A percentile compares a stretch with the other conserved stretches of the same genome.
Conservation (phyloP, 1,140 invertebrate genomes). For the Neotoxoptera formosana region DNA sequence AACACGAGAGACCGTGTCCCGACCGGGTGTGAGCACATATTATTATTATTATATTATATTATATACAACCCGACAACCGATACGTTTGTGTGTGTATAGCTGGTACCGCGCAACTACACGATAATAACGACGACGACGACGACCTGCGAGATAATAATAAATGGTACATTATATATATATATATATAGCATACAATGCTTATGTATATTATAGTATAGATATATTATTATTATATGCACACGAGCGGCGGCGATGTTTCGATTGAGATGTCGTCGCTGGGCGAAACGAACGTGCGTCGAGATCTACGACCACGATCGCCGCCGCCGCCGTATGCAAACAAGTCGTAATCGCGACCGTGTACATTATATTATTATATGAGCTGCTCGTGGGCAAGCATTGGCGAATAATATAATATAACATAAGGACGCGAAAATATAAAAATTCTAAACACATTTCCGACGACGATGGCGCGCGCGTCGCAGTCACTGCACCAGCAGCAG, state of each 20-base stretch:
- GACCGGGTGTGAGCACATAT: neutral
- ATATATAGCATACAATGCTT: neutral
- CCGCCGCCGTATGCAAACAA: constrained; percentile 34
- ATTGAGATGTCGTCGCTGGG: constrained; percentile 25
- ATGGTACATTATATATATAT: neutral
- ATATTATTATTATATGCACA: neutral
- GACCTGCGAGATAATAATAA: neutral
- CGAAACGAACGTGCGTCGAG: neutral
- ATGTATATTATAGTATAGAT: neutral
- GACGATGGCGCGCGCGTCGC: neutral
- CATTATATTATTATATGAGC: neutral
- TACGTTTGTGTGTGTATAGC: neutral
- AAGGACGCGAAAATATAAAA: constrained; percentile 2
- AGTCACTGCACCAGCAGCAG: neutral
- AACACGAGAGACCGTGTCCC: neutral
- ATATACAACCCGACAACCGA: neutral
- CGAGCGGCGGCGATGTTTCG: neutral
- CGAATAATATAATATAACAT: neutral
- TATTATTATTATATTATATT: too few species aligned
- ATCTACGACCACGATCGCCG: neutral
- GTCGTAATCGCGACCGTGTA: neutral
- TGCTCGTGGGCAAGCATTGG: constrained; percentile 10
- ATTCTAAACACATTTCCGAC: neutral
- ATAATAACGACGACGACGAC: neutral
- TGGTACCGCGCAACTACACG: neutral